A percentile compares a stretch with the other conserved stretches of the same genome.
These are phyloP conservation scores for Bubo bubo DNA, from an alignment of 2,113 vertebrate species.

Conservation along the genomic window DNA sequence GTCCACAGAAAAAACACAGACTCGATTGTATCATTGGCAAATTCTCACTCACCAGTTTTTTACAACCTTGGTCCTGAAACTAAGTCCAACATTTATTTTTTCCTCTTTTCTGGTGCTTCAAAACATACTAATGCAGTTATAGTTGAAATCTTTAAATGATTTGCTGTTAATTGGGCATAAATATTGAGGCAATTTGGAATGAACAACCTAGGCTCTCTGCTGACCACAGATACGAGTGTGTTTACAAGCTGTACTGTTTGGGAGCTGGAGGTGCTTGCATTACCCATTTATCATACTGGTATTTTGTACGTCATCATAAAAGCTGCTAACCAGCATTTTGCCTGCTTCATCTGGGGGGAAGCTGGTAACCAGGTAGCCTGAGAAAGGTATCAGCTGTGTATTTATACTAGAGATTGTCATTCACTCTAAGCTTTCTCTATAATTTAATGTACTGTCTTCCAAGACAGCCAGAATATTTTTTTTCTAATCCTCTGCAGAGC, in stretches of 20 bases:
- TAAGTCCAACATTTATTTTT: background rate
- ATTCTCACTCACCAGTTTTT: background rate
- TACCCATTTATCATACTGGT: background rate
- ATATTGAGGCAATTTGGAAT: background rate
- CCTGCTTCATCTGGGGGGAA: background rate
- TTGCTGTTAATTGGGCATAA: background rate
- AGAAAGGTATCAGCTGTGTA: background rate
- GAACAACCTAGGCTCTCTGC: background rate
- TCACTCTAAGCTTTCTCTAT: background rate
- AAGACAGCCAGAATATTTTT: background rate
- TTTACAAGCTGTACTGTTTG: background rate
- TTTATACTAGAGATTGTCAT: background rate
- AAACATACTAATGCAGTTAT: background rate
- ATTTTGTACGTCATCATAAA: background rate
- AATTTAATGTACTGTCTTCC: background rate
- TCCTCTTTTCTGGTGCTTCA: background rate
- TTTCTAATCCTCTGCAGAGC: background rate
- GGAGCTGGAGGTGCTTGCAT: background rate
- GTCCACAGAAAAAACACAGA: background rate
- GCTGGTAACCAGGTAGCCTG: background rate
- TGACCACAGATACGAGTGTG: accelerated
- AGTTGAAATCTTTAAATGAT: background rate
- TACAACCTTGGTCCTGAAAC: background rate
- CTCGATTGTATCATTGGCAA: background rate
- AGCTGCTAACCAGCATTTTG: background rate